Conservation (phyloP, 2,797 vertebrate genomes). For the Gallinago stenura region DNA sequence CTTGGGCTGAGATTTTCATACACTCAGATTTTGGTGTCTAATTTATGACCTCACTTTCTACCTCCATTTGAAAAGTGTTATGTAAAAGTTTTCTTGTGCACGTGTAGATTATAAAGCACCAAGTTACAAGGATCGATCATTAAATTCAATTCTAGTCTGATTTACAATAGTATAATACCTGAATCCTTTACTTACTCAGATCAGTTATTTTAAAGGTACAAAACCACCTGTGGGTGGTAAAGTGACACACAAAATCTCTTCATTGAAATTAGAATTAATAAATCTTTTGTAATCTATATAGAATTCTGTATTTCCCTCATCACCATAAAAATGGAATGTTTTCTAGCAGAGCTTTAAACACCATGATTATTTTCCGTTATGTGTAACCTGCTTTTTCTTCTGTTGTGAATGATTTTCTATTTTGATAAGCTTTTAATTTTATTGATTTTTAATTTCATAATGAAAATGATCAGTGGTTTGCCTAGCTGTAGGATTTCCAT, state of each 20-base stretch:
- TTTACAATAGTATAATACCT: not conserved
- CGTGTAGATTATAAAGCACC: not conserved
- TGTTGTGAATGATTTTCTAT: not conserved
- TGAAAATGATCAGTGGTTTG: not conserved
- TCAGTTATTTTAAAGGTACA: not conserved
- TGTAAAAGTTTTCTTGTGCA: not conserved
- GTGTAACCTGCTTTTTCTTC: not conserved
- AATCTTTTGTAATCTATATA: not conserved
- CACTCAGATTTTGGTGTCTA: not conserved
- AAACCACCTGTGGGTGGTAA: not conserved
- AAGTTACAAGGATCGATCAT: not conserved
- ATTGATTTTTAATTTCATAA: slow-evolving; percentile 38
- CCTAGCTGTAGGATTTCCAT: slow-evolving; percentile 12
- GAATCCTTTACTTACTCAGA: not conserved
- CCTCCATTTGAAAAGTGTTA: not conserved
- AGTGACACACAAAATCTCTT: not conserved
- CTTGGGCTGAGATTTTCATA: not conserved
- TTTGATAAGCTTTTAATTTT: slow-evolving; percentile 1
- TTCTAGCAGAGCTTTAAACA: not conserved
- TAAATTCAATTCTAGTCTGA: not conserved
- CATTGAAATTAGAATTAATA: not conserved
- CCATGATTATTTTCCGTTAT: not conserved
- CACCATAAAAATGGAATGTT: not conserved
- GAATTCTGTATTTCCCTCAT: not conserved
- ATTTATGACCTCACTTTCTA: not conserved